Evolutionary conservation across 35 echinoderm and acorn worm genomes (phyloP).

Genomic region (Heliocidaris erythrogramma): DNA sequence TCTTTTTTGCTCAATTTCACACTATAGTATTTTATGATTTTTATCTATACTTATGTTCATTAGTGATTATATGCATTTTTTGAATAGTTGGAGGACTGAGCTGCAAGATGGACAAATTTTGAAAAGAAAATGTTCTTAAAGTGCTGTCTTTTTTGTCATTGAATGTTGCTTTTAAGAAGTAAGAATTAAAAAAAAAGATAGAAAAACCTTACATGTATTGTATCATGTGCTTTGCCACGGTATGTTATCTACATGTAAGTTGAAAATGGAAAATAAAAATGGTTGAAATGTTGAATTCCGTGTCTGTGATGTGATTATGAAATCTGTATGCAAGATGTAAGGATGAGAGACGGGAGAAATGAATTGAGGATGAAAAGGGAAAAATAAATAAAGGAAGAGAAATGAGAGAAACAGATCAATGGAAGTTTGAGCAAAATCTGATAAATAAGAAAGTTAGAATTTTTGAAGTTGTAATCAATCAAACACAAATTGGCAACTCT

Average conservation of each 20-base stretch:
- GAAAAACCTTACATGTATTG: background rate
- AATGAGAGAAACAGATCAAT: background rate
- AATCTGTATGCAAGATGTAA: background rate
- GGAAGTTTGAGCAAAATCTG: no score
- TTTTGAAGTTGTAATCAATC: no score
- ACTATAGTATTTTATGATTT: background rate
- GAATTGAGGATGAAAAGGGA: background rate
- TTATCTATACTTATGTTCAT: background rate
- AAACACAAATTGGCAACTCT: no score
- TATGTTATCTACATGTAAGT: background rate
- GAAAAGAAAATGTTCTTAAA: background rate
- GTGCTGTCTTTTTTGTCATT: slow-evolving; percentile 11
- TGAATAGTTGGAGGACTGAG: background rate
- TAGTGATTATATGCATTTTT: background rate
- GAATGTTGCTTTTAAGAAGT: background rate
- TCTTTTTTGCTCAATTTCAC: background rate
- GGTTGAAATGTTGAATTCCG: background rate
- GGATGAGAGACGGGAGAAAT: background rate
- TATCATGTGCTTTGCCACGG: slow-evolving; percentile 1
- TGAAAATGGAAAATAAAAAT: background rate
- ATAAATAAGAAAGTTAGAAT: no score
- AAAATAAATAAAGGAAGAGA: background rate
- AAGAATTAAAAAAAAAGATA: background rate
- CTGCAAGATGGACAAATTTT: background rate
- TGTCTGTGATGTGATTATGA: background rate